Base-by-base conservation (phyloP, 2,888 invertebrate genomes). In the Deroplatys truncata region DNA sequence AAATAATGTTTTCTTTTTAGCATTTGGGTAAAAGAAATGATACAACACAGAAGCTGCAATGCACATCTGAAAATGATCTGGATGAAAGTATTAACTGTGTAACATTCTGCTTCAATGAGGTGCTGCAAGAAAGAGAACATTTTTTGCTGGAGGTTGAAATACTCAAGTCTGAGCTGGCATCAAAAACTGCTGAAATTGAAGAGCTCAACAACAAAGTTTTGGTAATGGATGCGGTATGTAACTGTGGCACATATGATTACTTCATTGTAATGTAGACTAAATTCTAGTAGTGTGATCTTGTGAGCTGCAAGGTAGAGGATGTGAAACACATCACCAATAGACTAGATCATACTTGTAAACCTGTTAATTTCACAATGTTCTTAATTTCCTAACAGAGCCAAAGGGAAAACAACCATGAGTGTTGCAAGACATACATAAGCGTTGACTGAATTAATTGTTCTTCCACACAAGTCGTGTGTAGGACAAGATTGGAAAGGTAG, bases 171-270 rank as follows among this genome's bases (percentile, higher is more conserved):
- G 28, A 82, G 31, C 72, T 90, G 2, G 8, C 82, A 8, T 25
- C 72, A 31, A 85, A 84, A 29, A n/a, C 1, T 20, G n/a, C 28
- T 49, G 89, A 89, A 82, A 43, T 88, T 15, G 85, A 56, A 9
- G 16, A 43, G 0, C 84, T 90, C 16, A 86, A n/a, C 8, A 85
- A 88, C 10, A 56, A 56, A 15, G 35, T 90, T 15, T 87, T 84
- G 10, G 88, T 88, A 82, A 82, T 90, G 86, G 89, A 88, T 20
- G 84, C 86, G 88, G 90, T 89, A 85, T 31, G 43, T n/a, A 35
- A 82, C 84, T 28, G 35, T 35, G 7, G 31, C 5, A 31, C 5
- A 35, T 35, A 8, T 35, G 4, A 8, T 7, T 35, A 8, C 8
- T 35, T 31, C 31, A 31, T 31, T 31, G 2, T 31, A 31, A 31